Base-by-base conservation (phyloP, 2,113 vertebrate species). In the Illadopsis cleaveri region DNA sequence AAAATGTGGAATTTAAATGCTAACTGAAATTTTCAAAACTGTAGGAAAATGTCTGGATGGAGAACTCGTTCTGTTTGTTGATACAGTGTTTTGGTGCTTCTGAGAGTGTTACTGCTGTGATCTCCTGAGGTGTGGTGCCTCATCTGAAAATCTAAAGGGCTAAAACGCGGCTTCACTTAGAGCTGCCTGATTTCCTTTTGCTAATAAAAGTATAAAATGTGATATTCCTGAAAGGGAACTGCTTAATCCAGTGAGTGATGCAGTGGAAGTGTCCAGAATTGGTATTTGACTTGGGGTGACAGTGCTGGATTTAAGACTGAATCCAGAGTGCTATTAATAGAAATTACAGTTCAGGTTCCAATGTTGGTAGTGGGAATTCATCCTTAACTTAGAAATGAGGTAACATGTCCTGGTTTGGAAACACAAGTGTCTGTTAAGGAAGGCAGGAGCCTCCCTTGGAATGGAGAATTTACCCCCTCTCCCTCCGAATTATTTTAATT, bases 71-170 rank as follows among this genome's bases (percentile, higher is more conserved):
- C 3, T 3, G 1, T 64, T 62, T 22, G 1, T 51, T 38, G 40
- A 22, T 31, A 0, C 25, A 16, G 25, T 14, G 15, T 54, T 75
- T 58, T n/a, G 51, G 35, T n/a, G 56, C 38, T 85, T 73, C 56
- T 42, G 78, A 62, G 44, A 31, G 13, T 2, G 0, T 57, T 50
- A 4, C 37, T 69, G 78, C 65, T 47, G 3, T 72, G 8, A 87
- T 85, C 81, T 81, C 68, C 77, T 35, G 48, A 69, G 62, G 88
- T 66, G 72, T 85, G 83, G 81, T 96, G 44, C 65, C 38, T 89
- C 68, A 48, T 90, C 91, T 93, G 77, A 82, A 90, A 86, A 89
- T 40, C 47, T 85, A 54, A 94, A 65, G 56, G 94, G 78, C 90
- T 94, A 89, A 89, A 92, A 76, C 70, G 42, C 30, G 69, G 27